Percentiles rank a stretch among this genome's conserved stretches.
Conservation (phyloP, 2,888 invertebrate genomes). For the Euzophera pinguis region DNA sequence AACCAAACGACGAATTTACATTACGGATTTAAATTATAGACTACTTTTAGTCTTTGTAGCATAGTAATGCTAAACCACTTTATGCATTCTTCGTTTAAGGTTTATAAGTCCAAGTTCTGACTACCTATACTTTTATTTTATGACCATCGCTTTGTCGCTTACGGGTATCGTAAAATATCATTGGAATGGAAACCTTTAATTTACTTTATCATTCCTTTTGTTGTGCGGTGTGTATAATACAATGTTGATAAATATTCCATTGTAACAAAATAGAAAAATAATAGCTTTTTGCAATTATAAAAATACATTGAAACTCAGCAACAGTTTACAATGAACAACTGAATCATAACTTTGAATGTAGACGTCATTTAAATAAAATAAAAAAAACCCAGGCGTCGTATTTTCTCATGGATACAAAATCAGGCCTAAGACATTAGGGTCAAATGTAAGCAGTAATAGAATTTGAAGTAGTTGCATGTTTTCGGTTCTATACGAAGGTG, state of each 20-base stretch:
- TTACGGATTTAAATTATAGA: slow-evolving; percentile 26
- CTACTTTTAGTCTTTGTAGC: slow-evolving; percentile 17
- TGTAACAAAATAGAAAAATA: slow-evolving; percentile 36
- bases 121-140: slow-evolving; percentile 62
- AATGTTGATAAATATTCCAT: slow-evolving; percentile 64
- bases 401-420: neutral
- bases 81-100: slow-evolving; percentile 17
- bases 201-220: slow-evolving; percentile 72
- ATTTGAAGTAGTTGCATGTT: slow-evolving; percentile 19
- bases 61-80: slow-evolving; percentile 19
- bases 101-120: slow-evolving; percentile 27
- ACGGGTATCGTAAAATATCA: slow-evolving; percentile 70
- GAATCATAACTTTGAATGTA: neutral
- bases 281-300: slow-evolving; percentile 29
- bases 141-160: slow-evolving; percentile 65
- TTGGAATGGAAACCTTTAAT: slow-evolving; percentile 72
- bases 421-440: slow-evolving; percentile 17
- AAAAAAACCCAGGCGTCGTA: neutral
- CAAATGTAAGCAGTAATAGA: slow-evolving; percentile 20
- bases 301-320: neutral
- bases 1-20: slow-evolving; percentile 22
- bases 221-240: slow-evolving; percentile 36
- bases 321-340: neutral
- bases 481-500: slow-evolving; percentile 53
- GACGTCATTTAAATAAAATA: neutral